Evolutionary conservation across 2,113 vertebrate species (phyloP).

Genomic region (Chloropsis cyanopogon): DNA sequence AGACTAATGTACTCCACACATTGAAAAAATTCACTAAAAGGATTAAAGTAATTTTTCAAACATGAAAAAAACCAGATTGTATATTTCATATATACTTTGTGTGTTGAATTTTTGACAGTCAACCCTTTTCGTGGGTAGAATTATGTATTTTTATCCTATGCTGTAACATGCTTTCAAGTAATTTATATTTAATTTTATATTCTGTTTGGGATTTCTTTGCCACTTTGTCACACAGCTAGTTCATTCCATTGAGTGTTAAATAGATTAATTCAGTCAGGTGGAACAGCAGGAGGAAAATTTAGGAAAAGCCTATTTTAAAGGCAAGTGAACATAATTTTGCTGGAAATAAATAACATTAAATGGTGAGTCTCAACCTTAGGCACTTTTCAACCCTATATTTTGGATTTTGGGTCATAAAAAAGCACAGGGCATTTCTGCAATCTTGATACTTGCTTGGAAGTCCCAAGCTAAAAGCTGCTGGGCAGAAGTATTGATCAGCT

Average conservation of each 20-base stretch:
- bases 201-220: conserved; percentile 54
- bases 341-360: background rate
- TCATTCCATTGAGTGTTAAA: conserved; percentile 48
- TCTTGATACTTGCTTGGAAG: background rate
- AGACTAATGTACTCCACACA: conserved; percentile 71
- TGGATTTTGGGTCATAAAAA: background rate
- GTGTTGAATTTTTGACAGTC: conserved; percentile 54
- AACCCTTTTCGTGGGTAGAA: conserved; percentile 12
- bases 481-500: background rate
- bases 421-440: background rate
- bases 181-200: conserved; percentile 63
- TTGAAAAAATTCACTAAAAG: conserved; percentile 67
- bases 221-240: conserved; percentile 9
- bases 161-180: conserved; percentile 46
- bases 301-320: conserved; percentile 18
- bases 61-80: conserved; percentile 44
- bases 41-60: conserved; percentile 70
- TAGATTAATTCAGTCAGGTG: conserved; percentile 57
- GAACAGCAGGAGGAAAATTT: conserved; percentile 16
- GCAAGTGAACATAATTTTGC: background rate
- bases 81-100: conserved; percentile 39
- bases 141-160: conserved; percentile 56
- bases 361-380: background rate
- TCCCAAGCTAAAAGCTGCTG: rapidly evolving
- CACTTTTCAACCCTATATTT: background rate